A percentile compares a stretch with the other conserved stretches of the same genome.
These are phyloP conservation scores for Diogma glabrata DNA, from an alignment of 2,888 invertebrate species.

Conservation along the genomic window DNA sequence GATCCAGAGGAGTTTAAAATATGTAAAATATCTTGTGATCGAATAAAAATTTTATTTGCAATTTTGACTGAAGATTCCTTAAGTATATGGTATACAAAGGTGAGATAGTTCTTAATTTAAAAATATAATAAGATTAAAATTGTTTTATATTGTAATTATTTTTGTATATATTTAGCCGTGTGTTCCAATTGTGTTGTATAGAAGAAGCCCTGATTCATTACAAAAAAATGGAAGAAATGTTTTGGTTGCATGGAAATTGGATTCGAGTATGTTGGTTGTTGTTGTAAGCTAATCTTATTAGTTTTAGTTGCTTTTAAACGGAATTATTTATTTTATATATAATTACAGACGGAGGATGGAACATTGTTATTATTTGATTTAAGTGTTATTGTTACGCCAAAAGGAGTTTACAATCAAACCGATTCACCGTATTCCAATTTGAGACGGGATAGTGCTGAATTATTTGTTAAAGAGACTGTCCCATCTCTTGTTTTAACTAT, in stretches of 20 bases:
- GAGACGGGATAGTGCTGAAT: constrained; percentile 75
- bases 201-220: constrained; percentile 62
- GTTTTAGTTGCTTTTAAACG: constrained; percentile 5
- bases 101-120: constrained; percentile 32
- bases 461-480: constrained; percentile 82
- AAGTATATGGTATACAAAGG: constrained; percentile 84
- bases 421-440: constrained; percentile 75
- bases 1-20: constrained; percentile 32
- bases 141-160: constrained; percentile 19
- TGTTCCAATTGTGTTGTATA: constrained; percentile 76
- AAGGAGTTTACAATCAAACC: constrained; percentile 66
- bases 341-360: constrained; percentile 65
- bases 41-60: constrained; percentile 82
- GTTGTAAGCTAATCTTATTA: constrained; percentile 46
- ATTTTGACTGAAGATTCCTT: constrained; percentile 67
- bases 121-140: constrained; percentile 26
- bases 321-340: constrained; percentile 14
- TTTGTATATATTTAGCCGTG: constrained; percentile 55
- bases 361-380: constrained; percentile 78
- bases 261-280: constrained; percentile 82
- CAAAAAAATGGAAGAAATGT: constrained; percentile 69
- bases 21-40: constrained; percentile 62
- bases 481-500: constrained; percentile 65
- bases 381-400: constrained; percentile 52
- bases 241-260: constrained; percentile 87